Conservation (phyloP, 2,888 invertebrate species). For the Julus scandinavius region DNA sequence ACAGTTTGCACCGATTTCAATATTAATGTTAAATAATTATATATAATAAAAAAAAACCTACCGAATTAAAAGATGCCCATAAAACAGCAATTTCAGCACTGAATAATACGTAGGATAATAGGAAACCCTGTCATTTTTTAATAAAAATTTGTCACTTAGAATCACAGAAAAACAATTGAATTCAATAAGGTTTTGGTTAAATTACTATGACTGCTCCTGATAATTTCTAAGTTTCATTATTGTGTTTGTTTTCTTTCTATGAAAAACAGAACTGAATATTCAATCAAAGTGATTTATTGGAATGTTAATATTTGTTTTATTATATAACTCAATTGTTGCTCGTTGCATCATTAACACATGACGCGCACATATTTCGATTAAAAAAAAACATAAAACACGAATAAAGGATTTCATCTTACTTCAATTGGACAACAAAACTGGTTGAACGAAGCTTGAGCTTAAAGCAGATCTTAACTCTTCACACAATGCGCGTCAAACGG, state of each 20-base stretch:
- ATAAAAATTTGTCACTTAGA: background rate
- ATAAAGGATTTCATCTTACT: background rate
- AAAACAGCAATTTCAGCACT: background rate
- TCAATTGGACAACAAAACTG: slow-evolving; percentile 9
- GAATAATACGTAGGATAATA: background rate
- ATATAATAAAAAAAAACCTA: background rate
- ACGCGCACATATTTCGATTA: background rate
- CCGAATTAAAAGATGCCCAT: background rate
- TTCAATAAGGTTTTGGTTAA: background rate
- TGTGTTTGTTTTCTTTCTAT: background rate
- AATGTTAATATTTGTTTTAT: background rate
- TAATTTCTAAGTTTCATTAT: background rate
- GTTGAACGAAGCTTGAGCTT: slow-evolving; percentile 7
- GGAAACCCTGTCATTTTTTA: background rate
- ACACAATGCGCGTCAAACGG: background rate
- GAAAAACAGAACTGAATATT: background rate
- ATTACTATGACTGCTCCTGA: background rate
- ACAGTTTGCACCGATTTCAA: background rate
- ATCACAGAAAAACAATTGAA: background rate
- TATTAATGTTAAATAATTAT: background rate
- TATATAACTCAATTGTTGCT: slow-evolving; percentile 20
- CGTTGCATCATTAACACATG: background rate
- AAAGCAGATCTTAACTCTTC: slow-evolving; percentile 17
- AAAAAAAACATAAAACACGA: background rate
- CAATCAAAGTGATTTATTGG: background rate